Conservation (phyloP, 2,888 invertebrate genomes). For the Stegana nigrithorax region DNA sequence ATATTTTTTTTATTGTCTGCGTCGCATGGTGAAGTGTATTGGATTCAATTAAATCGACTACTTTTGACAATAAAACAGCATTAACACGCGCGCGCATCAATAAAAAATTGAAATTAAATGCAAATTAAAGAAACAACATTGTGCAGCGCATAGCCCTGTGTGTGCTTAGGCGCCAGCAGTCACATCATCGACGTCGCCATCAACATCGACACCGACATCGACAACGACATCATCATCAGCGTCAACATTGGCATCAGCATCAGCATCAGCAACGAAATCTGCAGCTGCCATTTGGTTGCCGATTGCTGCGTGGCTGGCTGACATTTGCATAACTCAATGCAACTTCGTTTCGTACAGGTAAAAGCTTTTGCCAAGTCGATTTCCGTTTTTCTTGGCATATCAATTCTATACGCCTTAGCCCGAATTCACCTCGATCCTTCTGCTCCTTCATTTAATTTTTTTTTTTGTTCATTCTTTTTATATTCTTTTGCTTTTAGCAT, state of each 20-base stretch:
- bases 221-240: background rate
- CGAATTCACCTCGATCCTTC: background rate
- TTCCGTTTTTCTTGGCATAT: constrained; percentile 43
- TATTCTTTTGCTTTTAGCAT: background rate
- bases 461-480: constrained; percentile 17
- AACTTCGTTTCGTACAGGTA: constrained; percentile 47
- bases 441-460: constrained; percentile 53
- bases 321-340: constrained; percentile 57
- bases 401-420: too few relatives aligned
- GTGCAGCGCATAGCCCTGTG: too few relatives aligned
- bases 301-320: constrained; percentile 1
- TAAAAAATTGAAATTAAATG: constrained; percentile 59
- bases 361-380: constrained; percentile 52
- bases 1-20: constrained; percentile 25
- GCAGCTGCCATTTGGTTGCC: too few relatives aligned
- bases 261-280: constrained; percentile 15
- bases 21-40: too few relatives aligned
- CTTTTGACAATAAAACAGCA: background rate
- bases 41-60: too few relatives aligned
- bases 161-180: too few relatives aligned
- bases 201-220: constrained; percentile 15
- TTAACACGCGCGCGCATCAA: constrained; percentile 21
- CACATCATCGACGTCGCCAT: constrained; percentile 47
- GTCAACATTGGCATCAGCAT: constrained; percentile 22
- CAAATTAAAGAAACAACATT: constrained; percentile 61